A percentile compares a stretch with the other conserved stretches of the same genome.
phyloP scores from a whole-genome alignment of 2,888 invertebrate genomes.

The Cabera pusaria region DNA sequence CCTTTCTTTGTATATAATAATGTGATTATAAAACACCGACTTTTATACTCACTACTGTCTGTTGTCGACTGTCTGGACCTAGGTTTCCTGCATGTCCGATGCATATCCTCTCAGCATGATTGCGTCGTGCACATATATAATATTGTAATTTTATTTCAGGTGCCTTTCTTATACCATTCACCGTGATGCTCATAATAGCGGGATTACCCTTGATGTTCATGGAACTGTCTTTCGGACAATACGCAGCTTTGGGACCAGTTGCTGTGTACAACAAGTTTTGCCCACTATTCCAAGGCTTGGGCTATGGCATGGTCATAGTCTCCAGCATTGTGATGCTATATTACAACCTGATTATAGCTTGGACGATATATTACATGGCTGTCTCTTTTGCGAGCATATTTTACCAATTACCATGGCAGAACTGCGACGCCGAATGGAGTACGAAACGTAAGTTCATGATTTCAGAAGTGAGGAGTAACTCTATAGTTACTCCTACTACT shows the following conservation, averaged over 20 bases:
- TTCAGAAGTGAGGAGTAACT: too few relatives aligned
- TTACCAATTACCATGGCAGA: conserved; percentile 87
- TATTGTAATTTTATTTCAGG: too few relatives aligned
- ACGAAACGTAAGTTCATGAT: conserved; percentile 80
- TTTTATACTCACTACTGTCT: too few relatives aligned
- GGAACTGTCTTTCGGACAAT: conserved; percentile 94
- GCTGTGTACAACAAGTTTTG: conserved; percentile 92
- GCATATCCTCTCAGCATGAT: too few relatives aligned
- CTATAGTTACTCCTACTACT: too few relatives aligned
- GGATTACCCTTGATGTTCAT: conserved; percentile 93
- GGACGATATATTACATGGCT: conserved; percentile 89
- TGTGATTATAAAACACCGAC: too few relatives aligned
- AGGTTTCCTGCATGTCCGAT: too few relatives aligned
- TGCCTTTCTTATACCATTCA: conserved; percentile 93
- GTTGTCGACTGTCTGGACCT: too few relatives aligned
- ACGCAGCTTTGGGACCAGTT: conserved; percentile 90
- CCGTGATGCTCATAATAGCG: conserved; percentile 90
- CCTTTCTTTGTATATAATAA: too few relatives aligned
- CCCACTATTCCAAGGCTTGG: conserved; percentile 88
- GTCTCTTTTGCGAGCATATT: conserved; percentile 85
- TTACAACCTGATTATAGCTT: conserved; percentile 90
- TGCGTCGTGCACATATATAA: too few relatives aligned
- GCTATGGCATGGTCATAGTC: conserved; percentile 90
- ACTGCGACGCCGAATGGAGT: conserved; percentile 88
- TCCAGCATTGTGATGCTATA: conserved; percentile 90